Evolutionary conservation across 2,797 vertebrate species (phyloP).

Genomic region (Gobionotothen gibberifrons): DNA sequence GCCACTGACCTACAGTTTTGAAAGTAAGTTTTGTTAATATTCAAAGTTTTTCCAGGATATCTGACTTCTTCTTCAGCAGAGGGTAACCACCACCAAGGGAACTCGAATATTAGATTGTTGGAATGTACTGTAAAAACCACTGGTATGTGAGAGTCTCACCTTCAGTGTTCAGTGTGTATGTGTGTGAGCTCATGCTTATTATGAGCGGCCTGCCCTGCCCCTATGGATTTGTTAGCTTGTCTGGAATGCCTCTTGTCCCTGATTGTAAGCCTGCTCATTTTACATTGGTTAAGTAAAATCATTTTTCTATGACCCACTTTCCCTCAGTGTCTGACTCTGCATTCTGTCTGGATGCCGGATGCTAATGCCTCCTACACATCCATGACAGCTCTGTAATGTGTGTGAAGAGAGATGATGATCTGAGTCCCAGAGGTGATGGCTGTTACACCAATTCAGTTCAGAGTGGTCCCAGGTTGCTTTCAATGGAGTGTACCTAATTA

Average conservation of each 20-base stretch:
- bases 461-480: too few species aligned
- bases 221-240: not conserved
- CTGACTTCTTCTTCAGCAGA: too few species aligned
- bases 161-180: not conserved
- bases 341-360: not conserved
- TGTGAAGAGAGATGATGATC: too few species aligned
- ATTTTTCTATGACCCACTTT: not conserved
- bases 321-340: not conserved
- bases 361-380: not conserved
- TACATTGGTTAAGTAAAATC: not conserved
- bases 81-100: too few species aligned
- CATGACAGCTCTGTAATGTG: not conserved
- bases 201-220: not conserved
- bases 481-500: too few species aligned
- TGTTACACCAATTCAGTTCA: too few species aligned
- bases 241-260: not conserved
- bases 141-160: not conserved
- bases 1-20: too few species aligned
- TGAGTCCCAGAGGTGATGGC: too few species aligned
- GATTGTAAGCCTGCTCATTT: not conserved
- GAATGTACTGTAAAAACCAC: not conserved
- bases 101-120: not conserved
- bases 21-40: too few species aligned
- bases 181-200: not conserved
- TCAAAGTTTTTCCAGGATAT: too few species aligned